Base-by-base conservation (phyloP, 2,888 invertebrate genomes). In the Chrysomela aeneicollis region DNA sequence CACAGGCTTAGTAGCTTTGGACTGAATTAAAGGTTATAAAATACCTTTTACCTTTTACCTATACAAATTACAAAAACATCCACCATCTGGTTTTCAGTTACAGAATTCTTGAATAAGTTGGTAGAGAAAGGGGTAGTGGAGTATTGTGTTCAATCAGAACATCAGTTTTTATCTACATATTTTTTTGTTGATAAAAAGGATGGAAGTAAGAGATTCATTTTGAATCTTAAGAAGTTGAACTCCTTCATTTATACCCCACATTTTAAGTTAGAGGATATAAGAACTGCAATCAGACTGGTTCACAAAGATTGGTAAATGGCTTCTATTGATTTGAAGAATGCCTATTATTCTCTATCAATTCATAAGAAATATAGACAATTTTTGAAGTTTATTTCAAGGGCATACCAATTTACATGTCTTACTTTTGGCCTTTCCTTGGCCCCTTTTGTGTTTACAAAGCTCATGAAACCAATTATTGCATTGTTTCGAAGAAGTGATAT, bases 371-470 rank as follows among this genome's bases (percentile, higher is more conserved):
- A 55, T 9, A 37, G 21, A 17, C 32, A 35, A 9, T 35, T 35
- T 57, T 50, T 62, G 19, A 47, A 37, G 2, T 35, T 9, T 10
- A 6, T 55, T 63, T 46, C 26, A 18, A 59, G 30, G 52, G 21
- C 54, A 19, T 59, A 30, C 46, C 59, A 59, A 52, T 63, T 53
- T 46, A 53, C 22, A 46, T 57, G 53, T 37, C 26, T 63, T 35
- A 52, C 59, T 3, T 63, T 63, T 10, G 21, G 50, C 22, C 22
- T 22, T 22, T 50, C 50, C 10, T 50, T 22, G 50, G 50, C 50
- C 0, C 59, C n/a, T n/a, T n/a, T n/a, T n/a, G n/a, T n/a, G n/a
- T n/a, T n/a, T n/a, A n/a, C n/a, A n/a, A n/a, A n/a, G 30, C 17
- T 59, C 9, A 15, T 55, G 1, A 53, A 59, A 49, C 63, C 63